These are phyloP conservation scores for Dascyllus trimaculatus DNA, from an alignment of 2,113 vertebrate species.

Conservation along the genomic window DNA sequence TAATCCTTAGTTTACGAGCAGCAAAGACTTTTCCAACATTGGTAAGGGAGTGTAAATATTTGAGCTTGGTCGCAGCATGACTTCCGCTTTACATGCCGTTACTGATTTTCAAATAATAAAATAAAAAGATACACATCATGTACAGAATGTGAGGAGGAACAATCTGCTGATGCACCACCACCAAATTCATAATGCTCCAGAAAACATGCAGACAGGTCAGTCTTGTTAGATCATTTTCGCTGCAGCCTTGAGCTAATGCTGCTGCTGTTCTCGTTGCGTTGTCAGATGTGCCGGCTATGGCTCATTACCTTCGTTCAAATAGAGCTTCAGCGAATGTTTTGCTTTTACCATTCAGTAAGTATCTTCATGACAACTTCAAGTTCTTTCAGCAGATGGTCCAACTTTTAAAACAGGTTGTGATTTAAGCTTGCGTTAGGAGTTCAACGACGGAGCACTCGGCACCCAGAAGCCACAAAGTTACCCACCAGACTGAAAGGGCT, in stretches of 20 bases:
- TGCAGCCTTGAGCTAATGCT: slow-evolving; percentile 18
- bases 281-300: slow-evolving; percentile 51
- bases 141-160: neutral
- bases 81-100: neutral
- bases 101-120: neutral
- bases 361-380: slow-evolving; percentile 36
- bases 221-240: slow-evolving; percentile 11
- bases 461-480: neutral
- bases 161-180: neutral
- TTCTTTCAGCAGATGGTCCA: slow-evolving; percentile 26
- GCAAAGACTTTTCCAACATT: neutral
- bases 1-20: neutral
- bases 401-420: slow-evolving; percentile 32
- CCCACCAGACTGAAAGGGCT: neutral
- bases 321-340: slow-evolving; percentile 32
- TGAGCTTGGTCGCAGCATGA: neutral
- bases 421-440: slow-evolving; percentile 1
- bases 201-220: slow-evolving; percentile 13
- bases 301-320: slow-evolving; percentile 49
- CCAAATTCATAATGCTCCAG: neutral
- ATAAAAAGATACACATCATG: neutral
- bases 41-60: neutral
- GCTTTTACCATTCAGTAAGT: slow-evolving; percentile 27
- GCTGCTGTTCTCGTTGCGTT: slow-evolving; percentile 22
- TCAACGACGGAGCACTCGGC: slow-evolving; percentile 1